A percentile compares a stretch with the other conserved stretches of the same genome.
phyloP scores from a whole-genome alignment of 2,797 vertebrate species.

The Rhabdomys pumilio region DNA sequence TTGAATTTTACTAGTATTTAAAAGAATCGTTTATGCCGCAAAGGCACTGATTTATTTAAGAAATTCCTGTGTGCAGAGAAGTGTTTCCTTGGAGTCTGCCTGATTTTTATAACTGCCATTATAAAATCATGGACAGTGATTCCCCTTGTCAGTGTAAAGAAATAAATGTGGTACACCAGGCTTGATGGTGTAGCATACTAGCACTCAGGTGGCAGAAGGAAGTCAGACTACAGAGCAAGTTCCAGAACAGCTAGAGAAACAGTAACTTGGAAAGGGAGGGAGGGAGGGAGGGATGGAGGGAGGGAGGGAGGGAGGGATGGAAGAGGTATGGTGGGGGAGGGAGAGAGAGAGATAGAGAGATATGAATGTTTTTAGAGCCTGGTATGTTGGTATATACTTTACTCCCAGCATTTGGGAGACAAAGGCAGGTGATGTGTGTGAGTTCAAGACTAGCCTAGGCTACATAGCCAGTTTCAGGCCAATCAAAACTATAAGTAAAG shows the following conservation, averaged over 20 bases:
- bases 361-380: not conserved
- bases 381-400: not conserved
- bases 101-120: not conserved
- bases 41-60: slow-evolving; percentile 56
- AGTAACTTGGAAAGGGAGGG: not conserved
- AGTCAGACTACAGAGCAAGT: not conserved
- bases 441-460: not conserved
- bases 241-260: not conserved
- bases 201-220: not conserved
- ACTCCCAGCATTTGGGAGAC: not conserved
- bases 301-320: too few species aligned
- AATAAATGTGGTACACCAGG: not conserved
- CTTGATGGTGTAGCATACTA: too few species aligned
- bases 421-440: not conserved
- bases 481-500: not conserved
- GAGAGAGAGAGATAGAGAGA: too few species aligned
- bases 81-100: slow-evolving; percentile 29
- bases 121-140: not conserved
- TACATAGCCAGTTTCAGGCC: not conserved
- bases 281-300: fast-evolving
- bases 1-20: slow-evolving; percentile 53
- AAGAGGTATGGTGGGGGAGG: too few species aligned
- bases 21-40: not conserved
- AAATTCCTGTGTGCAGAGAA: slow-evolving; percentile 28
- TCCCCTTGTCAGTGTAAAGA: slow-evolving; percentile 17